These are phyloP conservation scores for Zele albiditarsus DNA, from an alignment of 2,888 invertebrate species.

Conservation along the genomic window DNA sequence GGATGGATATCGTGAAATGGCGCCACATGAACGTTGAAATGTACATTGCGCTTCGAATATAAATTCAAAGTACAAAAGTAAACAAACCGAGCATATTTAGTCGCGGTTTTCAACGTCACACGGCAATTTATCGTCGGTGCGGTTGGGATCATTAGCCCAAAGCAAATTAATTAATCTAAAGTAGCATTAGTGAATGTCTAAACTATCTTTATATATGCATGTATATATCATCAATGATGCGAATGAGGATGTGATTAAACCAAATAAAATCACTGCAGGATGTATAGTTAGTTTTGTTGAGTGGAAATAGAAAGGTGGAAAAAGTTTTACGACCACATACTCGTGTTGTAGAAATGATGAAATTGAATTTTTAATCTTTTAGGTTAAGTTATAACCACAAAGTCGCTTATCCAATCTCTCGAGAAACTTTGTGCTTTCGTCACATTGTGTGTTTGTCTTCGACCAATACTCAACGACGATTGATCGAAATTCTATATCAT, in stretches of 20 bases:
- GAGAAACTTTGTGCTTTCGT: slow-evolving; percentile 1
- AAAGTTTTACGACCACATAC: slow-evolving; percentile 2
- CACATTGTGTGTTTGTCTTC: slow-evolving; percentile 33
- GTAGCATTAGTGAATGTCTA: not conserved
- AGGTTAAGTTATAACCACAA: not conserved
- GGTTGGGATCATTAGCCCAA: not conserved
- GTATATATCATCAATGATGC: not conserved
- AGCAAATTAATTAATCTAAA: not conserved
- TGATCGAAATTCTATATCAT: slow-evolving; percentile 45
- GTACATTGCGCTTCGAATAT: not conserved
- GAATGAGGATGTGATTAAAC: not conserved
- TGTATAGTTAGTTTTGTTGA: not conserved
- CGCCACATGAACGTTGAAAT: not conserved
- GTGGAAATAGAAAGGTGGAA: not conserved
- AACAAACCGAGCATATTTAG: not conserved
- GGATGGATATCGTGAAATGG: not conserved
- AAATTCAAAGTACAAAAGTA: not conserved
- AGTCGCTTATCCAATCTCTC: slow-evolving; percentile 18
- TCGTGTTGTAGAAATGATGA: not conserved
- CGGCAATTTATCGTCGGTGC: not conserved
- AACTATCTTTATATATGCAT: not conserved
- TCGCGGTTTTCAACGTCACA: not conserved
- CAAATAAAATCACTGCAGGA: not conserved
- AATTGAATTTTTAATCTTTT: slow-evolving; percentile 9
- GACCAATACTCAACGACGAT: slow-evolving; percentile 45